Percentiles rank a stretch among this genome's conserved stretches.
Evolutionary conservation across 1,140 invertebrate species (phyloP).

Genomic region (Xylocopa sonorina): DNA sequence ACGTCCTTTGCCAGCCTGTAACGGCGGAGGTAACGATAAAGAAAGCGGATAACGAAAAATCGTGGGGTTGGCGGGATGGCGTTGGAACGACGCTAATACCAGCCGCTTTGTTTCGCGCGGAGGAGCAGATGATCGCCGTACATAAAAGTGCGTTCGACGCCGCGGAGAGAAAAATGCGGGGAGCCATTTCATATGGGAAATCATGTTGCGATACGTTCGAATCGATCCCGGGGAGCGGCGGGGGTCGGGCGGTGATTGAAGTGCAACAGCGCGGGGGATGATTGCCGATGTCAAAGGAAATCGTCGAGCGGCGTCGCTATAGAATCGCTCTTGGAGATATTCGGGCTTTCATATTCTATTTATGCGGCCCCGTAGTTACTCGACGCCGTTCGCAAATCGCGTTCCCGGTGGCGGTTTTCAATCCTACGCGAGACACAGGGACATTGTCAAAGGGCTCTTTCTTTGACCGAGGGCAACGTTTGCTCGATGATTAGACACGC

Average conservation of each 20-base stretch:
- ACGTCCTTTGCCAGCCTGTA: not conserved
- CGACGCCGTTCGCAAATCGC: slow-evolving; percentile 7
- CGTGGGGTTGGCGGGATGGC: no score
- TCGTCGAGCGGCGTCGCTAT: slow-evolving; percentile 35
- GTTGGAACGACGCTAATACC: slow-evolving; percentile 3
- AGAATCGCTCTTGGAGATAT: slow-evolving; percentile 42
- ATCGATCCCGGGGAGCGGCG: no score
- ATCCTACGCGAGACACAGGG: not conserved
- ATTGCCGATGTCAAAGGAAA: slow-evolving; percentile 70
- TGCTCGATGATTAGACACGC: slow-evolving; percentile 17
- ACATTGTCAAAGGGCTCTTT: slow-evolving; percentile 24
- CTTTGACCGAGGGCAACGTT: slow-evolving; percentile 8
- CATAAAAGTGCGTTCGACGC: slow-evolving; percentile 37
- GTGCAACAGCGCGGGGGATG: slow-evolving; percentile 62
- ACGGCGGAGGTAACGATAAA: not conserved
- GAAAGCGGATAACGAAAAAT: not conserved
- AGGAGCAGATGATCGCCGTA: slow-evolving; percentile 3
- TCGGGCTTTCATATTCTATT: slow-evolving; percentile 65
- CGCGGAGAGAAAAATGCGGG: slow-evolving; percentile 43
- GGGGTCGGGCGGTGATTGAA: slow-evolving; percentile 63
- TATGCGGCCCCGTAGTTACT: slow-evolving; percentile 43
- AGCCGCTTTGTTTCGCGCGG: slow-evolving; percentile 30
- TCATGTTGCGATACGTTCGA: slow-evolving; percentile 66
- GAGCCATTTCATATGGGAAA: slow-evolving; percentile 65
- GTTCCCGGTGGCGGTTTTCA: slow-evolving; percentile 28